Evolutionary conservation across 2,797 vertebrate species (phyloP).

Genomic region (Telmatherina bonti): DNA sequence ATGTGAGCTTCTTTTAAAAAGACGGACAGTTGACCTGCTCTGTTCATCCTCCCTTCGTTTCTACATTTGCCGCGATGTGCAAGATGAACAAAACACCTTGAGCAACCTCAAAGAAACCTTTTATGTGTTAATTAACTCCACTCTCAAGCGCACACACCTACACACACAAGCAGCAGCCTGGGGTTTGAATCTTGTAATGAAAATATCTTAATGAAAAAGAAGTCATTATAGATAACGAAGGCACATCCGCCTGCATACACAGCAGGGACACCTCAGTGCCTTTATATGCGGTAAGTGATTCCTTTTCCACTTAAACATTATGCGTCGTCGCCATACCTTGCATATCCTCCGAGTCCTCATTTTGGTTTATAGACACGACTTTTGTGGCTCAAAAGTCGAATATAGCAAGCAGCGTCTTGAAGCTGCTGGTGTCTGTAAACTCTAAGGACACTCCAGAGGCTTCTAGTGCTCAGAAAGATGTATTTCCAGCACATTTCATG

Average conservation of each 20-base stretch:
- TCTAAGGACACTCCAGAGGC: too few relatives aligned
- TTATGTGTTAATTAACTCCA: slow-evolving; percentile 27
- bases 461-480: too few relatives aligned
- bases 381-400: too few relatives aligned
- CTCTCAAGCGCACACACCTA: not conserved
- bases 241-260: not conserved
- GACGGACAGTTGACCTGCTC: slow-evolving; percentile 19
- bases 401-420: too few relatives aligned
- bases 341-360: too few relatives aligned
- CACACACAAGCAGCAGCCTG: slow-evolving; percentile 17
- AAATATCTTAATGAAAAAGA: slow-evolving; percentile 41
- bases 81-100: slow-evolving; percentile 12
- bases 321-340: not conserved
- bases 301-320: not conserved
- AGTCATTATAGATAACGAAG: slow-evolving; percentile 48
- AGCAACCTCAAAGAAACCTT: not conserved
- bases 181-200: slow-evolving; percentile 14
- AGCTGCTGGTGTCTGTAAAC: too few relatives aligned
- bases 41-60: not conserved
- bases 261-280: not conserved
- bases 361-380: too few relatives aligned
- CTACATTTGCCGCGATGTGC: not conserved
- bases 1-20: slow-evolving; percentile 23
- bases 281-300: slow-evolving; percentile 8
- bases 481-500: too few relatives aligned